Conservation (phyloP, 2,888 invertebrate species). For the Pristionchus mayeri region DNA sequence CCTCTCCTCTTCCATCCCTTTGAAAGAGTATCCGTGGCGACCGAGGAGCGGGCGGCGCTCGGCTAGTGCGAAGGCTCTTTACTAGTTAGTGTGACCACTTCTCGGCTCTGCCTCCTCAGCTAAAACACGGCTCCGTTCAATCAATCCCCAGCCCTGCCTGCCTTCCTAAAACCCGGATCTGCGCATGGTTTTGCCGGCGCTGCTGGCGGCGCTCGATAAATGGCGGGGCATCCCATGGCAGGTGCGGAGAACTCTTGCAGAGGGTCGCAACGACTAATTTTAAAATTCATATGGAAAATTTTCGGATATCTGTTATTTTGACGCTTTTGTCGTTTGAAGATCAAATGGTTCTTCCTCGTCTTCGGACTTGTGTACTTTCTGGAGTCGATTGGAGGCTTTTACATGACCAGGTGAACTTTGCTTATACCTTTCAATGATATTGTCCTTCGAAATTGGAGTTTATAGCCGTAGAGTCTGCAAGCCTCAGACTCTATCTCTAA, state of each 20-base stretch:
- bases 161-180: neutral
- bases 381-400: conserved; percentile 76
- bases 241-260: too few species aligned
- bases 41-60: neutral
- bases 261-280: too few species aligned
- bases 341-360: conserved; percentile 67
- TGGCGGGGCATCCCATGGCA: neutral
- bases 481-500: too few species aligned
- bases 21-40: conserved; percentile 42
- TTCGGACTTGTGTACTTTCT: conserved; percentile 75
- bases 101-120: neutral
- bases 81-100: conserved; percentile 10
- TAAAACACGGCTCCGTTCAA: neutral
- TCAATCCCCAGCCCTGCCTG: neutral
- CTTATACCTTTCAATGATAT: too few species aligned
- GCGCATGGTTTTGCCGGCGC: neutral
- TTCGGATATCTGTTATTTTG: too few species aligned
- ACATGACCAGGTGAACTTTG: conserved; percentile 75
- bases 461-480: too few species aligned
- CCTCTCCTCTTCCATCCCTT: neutral
- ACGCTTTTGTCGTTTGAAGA: too few species aligned
- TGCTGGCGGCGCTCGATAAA: neutral
- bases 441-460: too few species aligned
- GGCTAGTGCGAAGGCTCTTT: too few species aligned
- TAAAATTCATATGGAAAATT: too few species aligned